Conservation (phyloP, 1,140 invertebrate genomes). For the Hylyphantes graminicola region DNA sequence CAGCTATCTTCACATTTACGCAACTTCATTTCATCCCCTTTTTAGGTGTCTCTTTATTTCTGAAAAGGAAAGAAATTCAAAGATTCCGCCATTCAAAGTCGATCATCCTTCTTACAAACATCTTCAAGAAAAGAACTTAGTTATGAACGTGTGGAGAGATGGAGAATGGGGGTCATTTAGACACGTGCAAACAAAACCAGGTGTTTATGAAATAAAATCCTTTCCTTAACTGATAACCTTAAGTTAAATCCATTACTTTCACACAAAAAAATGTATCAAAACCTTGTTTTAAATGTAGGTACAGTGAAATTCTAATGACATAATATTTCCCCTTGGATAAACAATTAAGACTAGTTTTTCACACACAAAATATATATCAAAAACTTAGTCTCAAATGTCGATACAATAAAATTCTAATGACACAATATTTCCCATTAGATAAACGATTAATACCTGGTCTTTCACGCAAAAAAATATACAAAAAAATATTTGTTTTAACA, state of each 20-base stretch:
- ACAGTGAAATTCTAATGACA: slow-evolving; percentile 80
- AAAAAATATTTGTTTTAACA: too few relatives aligned
- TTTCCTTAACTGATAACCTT: neutral
- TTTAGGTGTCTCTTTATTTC: slow-evolving; percentile 64
- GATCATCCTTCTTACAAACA: slow-evolving; percentile 72
- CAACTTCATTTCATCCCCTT: slow-evolving; percentile 65
- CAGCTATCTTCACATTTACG: too few relatives aligned
- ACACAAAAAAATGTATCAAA: neutral
- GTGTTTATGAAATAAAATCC: neutral
- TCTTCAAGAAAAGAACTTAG: slow-evolving; percentile 80
- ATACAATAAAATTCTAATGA: slow-evolving; percentile 79
- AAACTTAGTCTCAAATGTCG: neutral
- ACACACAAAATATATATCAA: too few relatives aligned
- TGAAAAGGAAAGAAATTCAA: neutral
- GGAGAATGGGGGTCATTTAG: slow-evolving; percentile 86
- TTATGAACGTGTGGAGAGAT: slow-evolving; percentile 83
- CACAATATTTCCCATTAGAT: slow-evolving; percentile 66
- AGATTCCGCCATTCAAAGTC: slow-evolving; percentile 73
- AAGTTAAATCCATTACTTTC: neutral
- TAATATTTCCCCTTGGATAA: slow-evolving; percentile 64
- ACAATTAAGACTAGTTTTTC: neutral
- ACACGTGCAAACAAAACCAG: slow-evolving; percentile 71
- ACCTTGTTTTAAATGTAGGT: neutral
- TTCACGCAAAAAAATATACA: too few relatives aligned
- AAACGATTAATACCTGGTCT: neutral